Percentiles rank a stretch among this genome's conserved stretches.
Evolutionary conservation across 2,113 vertebrate species (phyloP).

Genomic region (Tragelaphus scriptus): DNA sequence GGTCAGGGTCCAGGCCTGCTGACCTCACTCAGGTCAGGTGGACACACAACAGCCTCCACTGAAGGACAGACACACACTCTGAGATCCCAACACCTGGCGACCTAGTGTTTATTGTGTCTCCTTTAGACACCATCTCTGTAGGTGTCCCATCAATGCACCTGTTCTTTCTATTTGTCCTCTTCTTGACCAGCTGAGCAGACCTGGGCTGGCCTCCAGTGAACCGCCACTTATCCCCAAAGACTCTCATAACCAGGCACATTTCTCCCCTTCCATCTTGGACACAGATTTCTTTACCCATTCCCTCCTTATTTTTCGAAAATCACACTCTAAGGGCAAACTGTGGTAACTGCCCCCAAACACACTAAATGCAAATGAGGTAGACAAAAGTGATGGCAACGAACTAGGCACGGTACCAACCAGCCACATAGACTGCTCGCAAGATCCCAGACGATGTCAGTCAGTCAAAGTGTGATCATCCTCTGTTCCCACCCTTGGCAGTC

Average conservation of each 20-base stretch:
- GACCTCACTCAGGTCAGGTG: neutral
- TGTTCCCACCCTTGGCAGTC: accelerated
- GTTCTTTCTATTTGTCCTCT: neutral
- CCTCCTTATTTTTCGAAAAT: neutral
- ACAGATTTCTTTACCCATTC: neutral
- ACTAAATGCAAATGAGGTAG: neutral
- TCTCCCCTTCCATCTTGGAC: neutral
- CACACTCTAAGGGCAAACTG: neutral
- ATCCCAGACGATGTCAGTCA: accelerated
- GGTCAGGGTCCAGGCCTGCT: neutral
- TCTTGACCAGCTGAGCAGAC: neutral
- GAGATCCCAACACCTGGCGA: neutral
- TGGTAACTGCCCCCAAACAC: neutral
- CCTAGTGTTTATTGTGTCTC: neutral
- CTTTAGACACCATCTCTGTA: neutral
- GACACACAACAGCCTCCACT: neutral
- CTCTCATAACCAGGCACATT: neutral
- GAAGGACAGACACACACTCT: accelerated
- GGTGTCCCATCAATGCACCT: neutral
- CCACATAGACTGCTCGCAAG: accelerated
- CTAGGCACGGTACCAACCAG: neutral
- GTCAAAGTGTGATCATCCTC: accelerated
- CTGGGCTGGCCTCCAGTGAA: neutral
- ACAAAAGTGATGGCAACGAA: neutral
- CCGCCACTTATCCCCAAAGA: accelerated